A percentile compares a stretch with the other conserved stretches of the same genome.
These are phyloP conservation scores for Fratercula arctica DNA, from an alignment of 2,797 vertebrate species.

Conservation along the genomic window DNA sequence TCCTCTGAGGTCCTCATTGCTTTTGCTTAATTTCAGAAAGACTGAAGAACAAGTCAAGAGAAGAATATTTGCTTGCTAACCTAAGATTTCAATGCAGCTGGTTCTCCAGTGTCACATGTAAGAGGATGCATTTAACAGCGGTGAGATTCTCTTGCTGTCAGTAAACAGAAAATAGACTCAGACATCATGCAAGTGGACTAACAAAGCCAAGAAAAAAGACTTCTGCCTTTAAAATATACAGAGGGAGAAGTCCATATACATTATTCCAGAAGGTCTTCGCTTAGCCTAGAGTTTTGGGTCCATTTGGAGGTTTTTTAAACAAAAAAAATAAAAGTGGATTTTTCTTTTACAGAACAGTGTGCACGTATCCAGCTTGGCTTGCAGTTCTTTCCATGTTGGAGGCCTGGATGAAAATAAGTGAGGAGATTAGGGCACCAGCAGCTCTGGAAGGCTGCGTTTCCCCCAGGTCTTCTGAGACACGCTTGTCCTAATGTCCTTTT, in stretches of 20 bases:
- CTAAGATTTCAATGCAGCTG: not conserved
- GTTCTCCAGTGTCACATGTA: not conserved
- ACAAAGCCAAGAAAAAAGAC: not conserved
- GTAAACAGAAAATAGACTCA: not conserved
- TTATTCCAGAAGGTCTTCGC: not conserved
- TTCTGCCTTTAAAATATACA: not conserved
- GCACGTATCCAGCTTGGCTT: not conserved
- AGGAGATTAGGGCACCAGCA: not conserved
- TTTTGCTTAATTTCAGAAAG: not conserved
- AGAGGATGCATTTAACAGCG: not conserved
- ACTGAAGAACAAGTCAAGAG: not conserved
- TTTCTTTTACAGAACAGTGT: not conserved
- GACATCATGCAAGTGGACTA: not conserved
- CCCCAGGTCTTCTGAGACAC: not conserved
- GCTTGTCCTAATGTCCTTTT: constrained; percentile 42
- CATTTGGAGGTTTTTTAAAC: not conserved
- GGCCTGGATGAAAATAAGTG: not conserved
- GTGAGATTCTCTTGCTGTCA: not conserved
- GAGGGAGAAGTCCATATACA: not conserved
- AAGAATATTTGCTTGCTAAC: not conserved
- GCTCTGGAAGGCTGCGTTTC: not conserved
- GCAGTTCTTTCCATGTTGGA: not conserved
- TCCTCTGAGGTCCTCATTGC: not conserved
- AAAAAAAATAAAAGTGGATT: not conserved
- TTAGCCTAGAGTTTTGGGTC: not conserved